Base-by-base conservation (phyloP, 2,797 vertebrate species). In the Cuculus canorus region DNA sequence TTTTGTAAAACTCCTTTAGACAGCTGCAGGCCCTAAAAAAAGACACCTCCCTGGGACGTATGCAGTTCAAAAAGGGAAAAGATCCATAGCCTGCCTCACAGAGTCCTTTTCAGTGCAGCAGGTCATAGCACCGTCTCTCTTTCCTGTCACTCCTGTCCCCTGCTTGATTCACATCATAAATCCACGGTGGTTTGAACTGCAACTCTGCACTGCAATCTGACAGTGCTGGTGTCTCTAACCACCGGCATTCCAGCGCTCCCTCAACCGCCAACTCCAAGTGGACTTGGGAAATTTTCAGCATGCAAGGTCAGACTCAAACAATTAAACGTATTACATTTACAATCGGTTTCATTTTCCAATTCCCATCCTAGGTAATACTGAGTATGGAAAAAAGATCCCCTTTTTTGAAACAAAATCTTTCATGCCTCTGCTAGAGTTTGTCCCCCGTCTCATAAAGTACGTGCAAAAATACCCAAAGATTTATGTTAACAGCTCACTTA, bases 91-190 rank as follows among this genome's bases (percentile, higher is more conserved):
- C 88, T 93, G 93, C 94, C 90, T 89, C 64, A 70, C 92, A 16
- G 66, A 84, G 75, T 32, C 75, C 86, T 78, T 86, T 85, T 80
- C 90, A 94, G 90, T 11, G 52, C 84, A 86, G 87, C 86, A 93
- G 95, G 96, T 91, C 95, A 86, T 13, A 92, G 86, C 91, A 84
- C 68, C 86, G 61, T 18, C 79, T 77, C 87, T 88, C 95, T 96
- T 81, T 88, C 75, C 92, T 84, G 92, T 93, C 92, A 87, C 35
- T 82, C 80, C 91, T 82, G 87, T 92, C 91, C 95, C 81, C 89
- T 45, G 73, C 81, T 82, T 83, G 92, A 90, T 92, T 83, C 90
- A 65, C 91, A 54, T 47, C 78, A 91, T 63, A 95, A 96, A 95
- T 87, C 91, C 91, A 82, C 72, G 16, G 88, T 33, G 88, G 83